These are phyloP conservation scores for Plemyria rubiginata DNA, from an alignment of 2,888 invertebrate species.

Conservation along the genomic window DNA sequence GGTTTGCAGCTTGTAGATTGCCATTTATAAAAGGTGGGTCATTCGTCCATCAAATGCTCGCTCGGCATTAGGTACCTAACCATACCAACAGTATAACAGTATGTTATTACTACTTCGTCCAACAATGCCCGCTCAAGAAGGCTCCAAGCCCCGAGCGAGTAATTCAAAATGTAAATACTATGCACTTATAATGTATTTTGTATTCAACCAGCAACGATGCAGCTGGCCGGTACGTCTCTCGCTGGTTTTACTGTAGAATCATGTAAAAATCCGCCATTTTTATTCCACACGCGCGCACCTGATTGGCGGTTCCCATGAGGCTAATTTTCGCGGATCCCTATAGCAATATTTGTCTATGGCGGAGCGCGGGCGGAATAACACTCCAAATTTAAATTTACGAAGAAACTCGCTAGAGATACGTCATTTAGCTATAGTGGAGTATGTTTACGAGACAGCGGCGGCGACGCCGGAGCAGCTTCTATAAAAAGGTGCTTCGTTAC, in stretches of 20 bases:
- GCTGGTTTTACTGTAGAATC: conserved; percentile 80
- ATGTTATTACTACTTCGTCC: conserved; percentile 30
- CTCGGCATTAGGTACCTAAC: too few species aligned
- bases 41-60: conserved; percentile 19
- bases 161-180: conserved; percentile 83
- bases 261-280: conserved; percentile 81
- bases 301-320: conserved; percentile 82
- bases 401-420: conserved; percentile 38
- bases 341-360: conserved; percentile 59
- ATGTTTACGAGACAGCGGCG: conserved; percentile 49
- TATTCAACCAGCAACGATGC: conserved; percentile 73
- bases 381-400: conserved; percentile 47
- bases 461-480: conserved; percentile 68
- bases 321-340: conserved; percentile 78
- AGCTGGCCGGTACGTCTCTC: conserved; percentile 71
- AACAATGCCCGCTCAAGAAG: conserved; percentile 46
- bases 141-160: conserved; percentile 70
- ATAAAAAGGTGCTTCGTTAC: conserved; percentile 81
- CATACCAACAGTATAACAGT: conserved; percentile 6
- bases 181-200: conserved; percentile 80
- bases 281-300: conserved; percentile 75
- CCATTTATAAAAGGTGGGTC: conserved; percentile 16
- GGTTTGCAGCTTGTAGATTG: conserved; percentile 16
- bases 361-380: conserved; percentile 37
- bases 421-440: conserved; percentile 46